A percentile compares a stretch with the other conserved stretches of the same genome.
Evolutionary conservation across 1,140 invertebrate species (phyloP).

Genomic region (Lamellibrachia luymesi): DNA sequence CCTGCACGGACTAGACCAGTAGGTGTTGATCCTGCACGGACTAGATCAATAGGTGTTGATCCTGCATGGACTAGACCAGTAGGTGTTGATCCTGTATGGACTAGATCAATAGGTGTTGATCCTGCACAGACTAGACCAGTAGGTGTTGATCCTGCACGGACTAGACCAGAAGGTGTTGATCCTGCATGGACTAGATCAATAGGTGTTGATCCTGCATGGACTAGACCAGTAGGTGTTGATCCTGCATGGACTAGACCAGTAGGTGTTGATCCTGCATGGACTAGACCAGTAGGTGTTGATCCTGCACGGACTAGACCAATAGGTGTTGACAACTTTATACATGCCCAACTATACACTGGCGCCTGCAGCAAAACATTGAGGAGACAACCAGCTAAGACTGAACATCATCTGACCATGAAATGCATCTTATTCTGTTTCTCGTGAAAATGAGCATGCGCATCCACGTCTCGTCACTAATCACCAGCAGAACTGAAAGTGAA

Average conservation of each 20-base stretch:
- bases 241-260: not conserved
- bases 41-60: not conserved
- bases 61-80: not conserved
- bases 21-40: not conserved
- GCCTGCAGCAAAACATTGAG: not conserved
- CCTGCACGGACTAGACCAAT: not conserved
- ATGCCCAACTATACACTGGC: not conserved
- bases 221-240: not conserved
- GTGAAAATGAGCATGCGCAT: not conserved
- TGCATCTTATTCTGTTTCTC: not conserved
- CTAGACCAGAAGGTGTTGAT: not conserved
- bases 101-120: not conserved
- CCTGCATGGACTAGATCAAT: not conserved
- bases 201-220: not conserved
- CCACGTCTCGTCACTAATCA: not conserved
- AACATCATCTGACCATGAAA: not conserved
- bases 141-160: not conserved
- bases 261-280: not conserved
- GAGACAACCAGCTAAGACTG: not conserved
- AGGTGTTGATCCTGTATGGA: not conserved
- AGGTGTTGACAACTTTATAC: not conserved
- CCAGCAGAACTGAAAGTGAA: not conserved
- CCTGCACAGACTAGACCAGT: not conserved
- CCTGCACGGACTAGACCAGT: not conserved
- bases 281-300: not conserved